Evolutionary conservation across 2,113 vertebrate species (phyloP).

Genomic region (Albula goreensis): DNA sequence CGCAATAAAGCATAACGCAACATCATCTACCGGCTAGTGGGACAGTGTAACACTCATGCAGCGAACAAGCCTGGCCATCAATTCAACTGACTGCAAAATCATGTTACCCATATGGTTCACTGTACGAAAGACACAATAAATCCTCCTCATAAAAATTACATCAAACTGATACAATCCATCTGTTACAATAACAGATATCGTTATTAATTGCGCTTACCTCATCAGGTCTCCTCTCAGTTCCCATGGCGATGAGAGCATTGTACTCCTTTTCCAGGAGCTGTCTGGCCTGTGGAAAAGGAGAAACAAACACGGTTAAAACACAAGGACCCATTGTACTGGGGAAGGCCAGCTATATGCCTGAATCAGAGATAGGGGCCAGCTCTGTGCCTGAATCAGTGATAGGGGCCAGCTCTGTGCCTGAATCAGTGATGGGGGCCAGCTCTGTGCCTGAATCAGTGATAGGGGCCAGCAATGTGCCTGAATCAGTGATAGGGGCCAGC

Average conservation of each 20-base stretch:
- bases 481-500: too few species aligned
- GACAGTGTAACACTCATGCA: too few species aligned
- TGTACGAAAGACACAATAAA: too few species aligned
- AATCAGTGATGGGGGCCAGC: too few species aligned
- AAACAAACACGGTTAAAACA: neutral
- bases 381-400: slow-evolving; percentile 66
- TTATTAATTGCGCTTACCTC: slow-evolving; percentile 67
- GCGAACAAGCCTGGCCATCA: neutral
- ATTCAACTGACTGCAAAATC: neutral
- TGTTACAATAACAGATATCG: neutral
- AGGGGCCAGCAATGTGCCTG: too few species aligned
- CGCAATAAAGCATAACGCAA: too few species aligned
- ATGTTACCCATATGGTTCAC: neutral
- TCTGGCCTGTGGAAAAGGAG: slow-evolving; percentile 70
- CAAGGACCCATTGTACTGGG: neutral
- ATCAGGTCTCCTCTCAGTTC: slow-evolving; percentile 84
- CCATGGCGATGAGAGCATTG: slow-evolving; percentile 84
- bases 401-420: too few species aligned
- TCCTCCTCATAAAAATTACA: too few species aligned
- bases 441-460: too few species aligned
- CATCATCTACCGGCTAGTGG: too few species aligned
- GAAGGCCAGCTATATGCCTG: neutral
- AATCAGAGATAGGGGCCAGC: too few species aligned
- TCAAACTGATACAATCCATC: neutral
- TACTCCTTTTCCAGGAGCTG: slow-evolving; percentile 90